A percentile compares a stretch with the other conserved stretches of the same genome.
phyloP scores from a whole-genome alignment of 2,888 invertebrate genomes.

The Amblyjoppa fuscipennis region DNA sequence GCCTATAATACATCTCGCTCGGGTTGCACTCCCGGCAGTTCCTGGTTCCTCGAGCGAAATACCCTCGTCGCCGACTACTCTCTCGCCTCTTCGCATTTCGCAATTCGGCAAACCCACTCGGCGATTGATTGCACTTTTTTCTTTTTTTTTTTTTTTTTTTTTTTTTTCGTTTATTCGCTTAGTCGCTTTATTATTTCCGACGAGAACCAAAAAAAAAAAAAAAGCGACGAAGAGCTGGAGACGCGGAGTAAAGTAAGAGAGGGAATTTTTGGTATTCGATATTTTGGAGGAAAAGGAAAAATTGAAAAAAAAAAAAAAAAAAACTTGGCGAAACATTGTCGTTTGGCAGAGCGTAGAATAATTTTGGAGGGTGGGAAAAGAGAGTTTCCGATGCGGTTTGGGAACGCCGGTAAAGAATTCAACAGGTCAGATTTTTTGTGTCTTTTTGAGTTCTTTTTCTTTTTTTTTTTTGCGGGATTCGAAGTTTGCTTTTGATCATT shows the following conservation, averaged over 20 bases:
- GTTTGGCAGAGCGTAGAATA: no score
- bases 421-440: not conserved
- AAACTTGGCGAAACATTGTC: not conserved
- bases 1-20: conserved; percentile 61
- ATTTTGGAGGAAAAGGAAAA: no score
- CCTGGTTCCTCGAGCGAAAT: conserved; percentile 65
- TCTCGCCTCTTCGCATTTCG: conserved; percentile 52
- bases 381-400: not conserved
- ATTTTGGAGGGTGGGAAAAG: no score
- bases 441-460: no score
- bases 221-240: not conserved
- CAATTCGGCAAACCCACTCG: conserved; percentile 50
- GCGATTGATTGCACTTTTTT: conserved; percentile 34
- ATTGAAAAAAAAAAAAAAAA: no score
- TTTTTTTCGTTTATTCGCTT: no score
- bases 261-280: not conserved
- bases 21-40: conserved; percentile 48
- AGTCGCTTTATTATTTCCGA: no score
- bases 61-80: conserved; percentile 53
- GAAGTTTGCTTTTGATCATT: not conserved
- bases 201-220: not conserved
- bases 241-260: not conserved
- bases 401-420: not conserved
- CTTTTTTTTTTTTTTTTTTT: no score
- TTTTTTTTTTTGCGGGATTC: not conserved